phyloP scores from a whole-genome alignment of 2,888 invertebrate species.

The Rhingia campestris region DNA sequence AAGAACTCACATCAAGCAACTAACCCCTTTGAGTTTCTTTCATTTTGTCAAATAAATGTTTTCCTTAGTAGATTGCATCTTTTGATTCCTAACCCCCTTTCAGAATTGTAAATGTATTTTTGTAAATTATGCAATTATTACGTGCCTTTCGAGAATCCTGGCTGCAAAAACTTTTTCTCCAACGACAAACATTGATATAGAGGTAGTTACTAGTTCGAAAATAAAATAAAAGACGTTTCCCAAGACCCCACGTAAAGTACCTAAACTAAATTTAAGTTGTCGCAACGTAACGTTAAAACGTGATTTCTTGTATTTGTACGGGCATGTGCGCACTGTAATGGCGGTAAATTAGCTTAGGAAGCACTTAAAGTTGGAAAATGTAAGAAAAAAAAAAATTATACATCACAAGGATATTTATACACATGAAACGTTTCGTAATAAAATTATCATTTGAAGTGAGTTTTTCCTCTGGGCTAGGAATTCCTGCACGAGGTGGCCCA shows the following conservation, averaged over 20 bases:
- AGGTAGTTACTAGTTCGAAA: not conserved
- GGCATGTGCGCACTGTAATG: constrained; percentile 47
- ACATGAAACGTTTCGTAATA: constrained; percentile 41
- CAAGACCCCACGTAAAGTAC: constrained; percentile 37
- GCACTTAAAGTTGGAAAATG: constrained; percentile 31
- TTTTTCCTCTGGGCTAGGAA: not conserved
- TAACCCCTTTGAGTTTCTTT: not conserved
- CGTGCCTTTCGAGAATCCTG: constrained; percentile 17
- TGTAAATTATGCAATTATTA: constrained; percentile 10
- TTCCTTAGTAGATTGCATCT: constrained; percentile 14
- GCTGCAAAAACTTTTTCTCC: constrained; percentile 16
- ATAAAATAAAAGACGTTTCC: not conserved
- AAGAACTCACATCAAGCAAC: too few relatives aligned
- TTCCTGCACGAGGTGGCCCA: constrained; percentile 15
- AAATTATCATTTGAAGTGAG: constrained; percentile 41
- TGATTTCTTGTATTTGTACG: constrained; percentile 46
- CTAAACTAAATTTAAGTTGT: constrained; percentile 32
- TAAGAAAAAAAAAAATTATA: not conserved
- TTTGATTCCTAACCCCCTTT: constrained; percentile 15
- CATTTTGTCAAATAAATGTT: constrained; percentile 5
- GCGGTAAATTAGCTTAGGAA: constrained; percentile 50
- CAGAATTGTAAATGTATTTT: constrained; percentile 37
- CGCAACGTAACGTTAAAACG: constrained; percentile 38
- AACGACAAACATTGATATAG: constrained; percentile 47
- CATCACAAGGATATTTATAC: constrained; percentile 2